Percentiles rank a stretch among this genome's conserved stretches.
Evolutionary conservation across 2,113 vertebrate genomes (phyloP).

Genomic region (Pelvicachromis taeniatus): DNA sequence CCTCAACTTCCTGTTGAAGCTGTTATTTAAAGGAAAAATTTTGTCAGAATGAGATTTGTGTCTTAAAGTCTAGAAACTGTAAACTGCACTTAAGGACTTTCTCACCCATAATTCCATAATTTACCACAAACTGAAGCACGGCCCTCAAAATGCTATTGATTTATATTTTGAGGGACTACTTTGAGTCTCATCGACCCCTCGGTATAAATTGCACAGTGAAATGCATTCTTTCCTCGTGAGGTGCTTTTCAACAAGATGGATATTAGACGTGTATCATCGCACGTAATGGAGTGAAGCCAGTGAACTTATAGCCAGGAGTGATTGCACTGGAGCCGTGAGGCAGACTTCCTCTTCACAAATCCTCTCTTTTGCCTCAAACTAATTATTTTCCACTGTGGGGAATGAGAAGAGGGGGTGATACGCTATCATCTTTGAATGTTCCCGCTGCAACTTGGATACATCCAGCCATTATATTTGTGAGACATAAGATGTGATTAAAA

Average conservation of each 20-base stretch:
- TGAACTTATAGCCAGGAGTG: slow-evolving; percentile 1
- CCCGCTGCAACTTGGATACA: background rate
- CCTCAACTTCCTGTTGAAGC: background rate
- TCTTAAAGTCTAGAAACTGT: background rate
- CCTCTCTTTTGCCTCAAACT: background rate
- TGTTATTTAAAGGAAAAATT: background rate
- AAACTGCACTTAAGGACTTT: background rate
- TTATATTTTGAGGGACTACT: background rate
- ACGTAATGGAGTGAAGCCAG: slow-evolving; percentile 16
- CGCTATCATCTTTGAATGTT: background rate
- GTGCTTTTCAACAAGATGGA: slow-evolving; percentile 15
- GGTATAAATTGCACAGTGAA: background rate
- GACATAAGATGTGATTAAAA: slow-evolving; percentile 6
- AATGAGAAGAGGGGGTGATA: background rate
- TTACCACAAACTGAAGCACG: background rate
- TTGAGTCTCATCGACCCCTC: background rate
- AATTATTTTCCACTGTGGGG: slow-evolving; percentile 7
- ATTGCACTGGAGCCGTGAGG: background rate
- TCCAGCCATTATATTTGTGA: background rate
- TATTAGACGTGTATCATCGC: slow-evolving; percentile 4
- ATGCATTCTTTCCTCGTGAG: background rate
- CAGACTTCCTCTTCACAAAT: background rate
- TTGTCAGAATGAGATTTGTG: background rate
- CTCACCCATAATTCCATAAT: background rate
- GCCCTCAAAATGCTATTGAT: slow-evolving; percentile 5